Percentiles rank a stretch among this genome's conserved stretches.
Conservation (phyloP, 2,888 invertebrate genomes). For the Hypomecis punctinalis region DNA sequence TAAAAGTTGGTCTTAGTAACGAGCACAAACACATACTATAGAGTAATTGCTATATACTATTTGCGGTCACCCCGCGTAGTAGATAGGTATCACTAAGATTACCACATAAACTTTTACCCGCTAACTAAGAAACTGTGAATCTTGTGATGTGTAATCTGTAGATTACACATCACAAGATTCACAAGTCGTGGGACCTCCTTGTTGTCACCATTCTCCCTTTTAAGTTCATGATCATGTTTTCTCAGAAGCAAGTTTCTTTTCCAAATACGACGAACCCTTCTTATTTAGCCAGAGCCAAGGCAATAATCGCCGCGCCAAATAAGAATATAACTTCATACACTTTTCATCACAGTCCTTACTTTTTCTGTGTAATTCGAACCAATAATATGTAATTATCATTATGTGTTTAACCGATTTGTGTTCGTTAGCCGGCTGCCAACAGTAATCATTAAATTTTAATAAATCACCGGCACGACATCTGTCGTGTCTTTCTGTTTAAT, state of each 20-base stretch:
- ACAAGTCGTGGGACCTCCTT: too few species aligned
- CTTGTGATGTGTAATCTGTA: too few species aligned
- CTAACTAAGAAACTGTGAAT: too few species aligned
- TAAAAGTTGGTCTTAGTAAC: too few species aligned
- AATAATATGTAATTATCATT: constrained; percentile 23
- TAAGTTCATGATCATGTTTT: neutral
- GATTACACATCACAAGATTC: too few species aligned
- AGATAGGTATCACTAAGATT: too few species aligned
- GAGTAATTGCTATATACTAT: too few species aligned
- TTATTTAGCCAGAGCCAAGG: constrained; percentile 8
- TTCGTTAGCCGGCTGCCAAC: constrained; percentile 34
- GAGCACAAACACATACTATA: too few species aligned
- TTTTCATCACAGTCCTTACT: constrained; percentile 4
- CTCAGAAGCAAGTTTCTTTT: constrained; percentile 3
- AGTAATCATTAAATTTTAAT: constrained; percentile 35
- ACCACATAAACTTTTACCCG: too few species aligned
- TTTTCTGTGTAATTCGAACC: constrained; percentile 12
- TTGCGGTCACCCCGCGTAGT: too few species aligned
- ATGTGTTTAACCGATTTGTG: constrained; percentile 33
- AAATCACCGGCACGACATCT: constrained; percentile 33
- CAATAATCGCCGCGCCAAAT: constrained; percentile 13
- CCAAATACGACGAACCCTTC: constrained; percentile 8
- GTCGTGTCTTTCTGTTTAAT: constrained; percentile 2
- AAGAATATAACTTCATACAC: constrained; percentile 11
- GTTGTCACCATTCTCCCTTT: too few species aligned